A percentile compares a stretch with the other conserved stretches of the same genome.
Conservation (phyloP, 2,113 vertebrate species). For the Arothron firmamentum region DNA sequence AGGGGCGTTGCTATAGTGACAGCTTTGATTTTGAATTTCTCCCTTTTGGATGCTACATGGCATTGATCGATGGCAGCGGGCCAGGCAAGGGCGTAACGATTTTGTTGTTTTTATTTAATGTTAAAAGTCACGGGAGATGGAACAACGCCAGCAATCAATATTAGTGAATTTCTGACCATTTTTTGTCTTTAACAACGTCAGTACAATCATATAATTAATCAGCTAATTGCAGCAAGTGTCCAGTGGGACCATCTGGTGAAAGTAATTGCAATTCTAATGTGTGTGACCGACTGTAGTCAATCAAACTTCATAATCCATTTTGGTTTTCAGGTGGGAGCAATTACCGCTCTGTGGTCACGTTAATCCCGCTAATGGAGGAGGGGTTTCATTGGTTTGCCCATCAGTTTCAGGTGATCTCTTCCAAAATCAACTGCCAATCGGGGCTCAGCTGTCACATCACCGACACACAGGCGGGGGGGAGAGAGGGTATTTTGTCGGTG, state of each 20-base stretch:
- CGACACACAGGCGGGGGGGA: background rate
- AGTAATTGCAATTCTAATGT: conserved; percentile 46
- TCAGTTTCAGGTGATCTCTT: conserved; percentile 24
- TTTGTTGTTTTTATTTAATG: conserved; percentile 17
- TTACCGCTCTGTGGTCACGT: conserved; percentile 37
- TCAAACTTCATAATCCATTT: conserved; percentile 51
- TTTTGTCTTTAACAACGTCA: background rate
- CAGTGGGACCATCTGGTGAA: conserved; percentile 41
- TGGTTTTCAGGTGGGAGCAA: conserved; percentile 19
- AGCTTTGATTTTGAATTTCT: conserved; percentile 76
- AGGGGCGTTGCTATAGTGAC: conserved; percentile 79
- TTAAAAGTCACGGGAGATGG: conserved; percentile 36
- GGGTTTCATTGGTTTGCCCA: conserved; percentile 43
- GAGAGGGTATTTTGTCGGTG: no score
- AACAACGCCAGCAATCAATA: conserved; percentile 53
- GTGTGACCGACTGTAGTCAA: conserved; percentile 49
- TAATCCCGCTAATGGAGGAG: conserved; percentile 45
- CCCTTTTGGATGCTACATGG: conserved; percentile 68
- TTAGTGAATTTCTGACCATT: conserved; percentile 15
- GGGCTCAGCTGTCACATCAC: background rate
- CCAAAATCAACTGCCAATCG: conserved; percentile 33
- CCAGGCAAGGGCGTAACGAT: conserved; percentile 45
- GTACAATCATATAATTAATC: conserved; percentile 34
- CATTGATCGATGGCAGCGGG: conserved; percentile 64
- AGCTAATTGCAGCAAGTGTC: conserved; percentile 39